Evolutionary conservation across 2,888 invertebrate species (phyloP).

Genomic region (Nycteola revayana): DNA sequence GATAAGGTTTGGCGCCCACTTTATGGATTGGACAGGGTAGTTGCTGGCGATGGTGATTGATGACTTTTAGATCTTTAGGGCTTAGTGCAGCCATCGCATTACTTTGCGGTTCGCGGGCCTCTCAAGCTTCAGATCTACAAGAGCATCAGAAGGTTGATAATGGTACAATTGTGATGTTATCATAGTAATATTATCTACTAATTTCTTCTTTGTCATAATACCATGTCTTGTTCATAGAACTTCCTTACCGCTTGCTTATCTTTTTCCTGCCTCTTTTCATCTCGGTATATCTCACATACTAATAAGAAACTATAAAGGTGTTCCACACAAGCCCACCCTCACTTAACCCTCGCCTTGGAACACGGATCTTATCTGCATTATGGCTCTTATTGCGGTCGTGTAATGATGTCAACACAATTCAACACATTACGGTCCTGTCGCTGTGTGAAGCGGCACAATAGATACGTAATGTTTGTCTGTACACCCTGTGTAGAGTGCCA

Average conservation of each 20-base stretch:
- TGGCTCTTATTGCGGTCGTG: constrained; percentile 60
- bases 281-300: constrained; percentile 14
- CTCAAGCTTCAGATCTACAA: too few relatives aligned
- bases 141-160: too few relatives aligned
- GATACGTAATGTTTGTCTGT: constrained; percentile 26
- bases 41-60: too few relatives aligned
- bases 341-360: constrained; percentile 49
- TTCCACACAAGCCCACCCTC: constrained; percentile 24
- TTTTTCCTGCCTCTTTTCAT: constrained; percentile 1
- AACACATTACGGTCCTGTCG: constrained; percentile 56
- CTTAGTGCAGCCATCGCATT: too few relatives aligned
- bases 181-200: too few relatives aligned
- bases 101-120: too few relatives aligned
- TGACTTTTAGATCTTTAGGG: too few relatives aligned
- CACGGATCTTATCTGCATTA: constrained; percentile 66
- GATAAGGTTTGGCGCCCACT: too few relatives aligned
- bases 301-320: constrained; percentile 33
- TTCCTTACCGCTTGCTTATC: neutral
- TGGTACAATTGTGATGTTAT: too few relatives aligned
- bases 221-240: too few relatives aligned
- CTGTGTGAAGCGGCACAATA: constrained; percentile 32
- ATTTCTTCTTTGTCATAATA: too few relatives aligned
- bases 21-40: too few relatives aligned
- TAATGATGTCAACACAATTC: constrained; percentile 70
- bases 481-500: neutral